Percentiles rank a stretch among this genome's conserved stretches.
Evolutionary conservation across 2,888 invertebrate genomes (phyloP).

Genomic region (Acleris literana): DNA sequence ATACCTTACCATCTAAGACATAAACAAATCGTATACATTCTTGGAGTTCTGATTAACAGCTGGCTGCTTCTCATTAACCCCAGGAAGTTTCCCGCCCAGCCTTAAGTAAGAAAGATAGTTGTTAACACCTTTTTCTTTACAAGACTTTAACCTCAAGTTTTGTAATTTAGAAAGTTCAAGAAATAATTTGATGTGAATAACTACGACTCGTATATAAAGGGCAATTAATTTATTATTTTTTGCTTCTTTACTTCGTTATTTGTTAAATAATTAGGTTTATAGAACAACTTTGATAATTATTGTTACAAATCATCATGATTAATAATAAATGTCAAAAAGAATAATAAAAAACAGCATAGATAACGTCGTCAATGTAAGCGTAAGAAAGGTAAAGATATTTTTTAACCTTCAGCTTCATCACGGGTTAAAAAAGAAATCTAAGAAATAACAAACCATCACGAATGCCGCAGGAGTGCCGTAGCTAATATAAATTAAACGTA

Average conservation of each 20-base stretch:
- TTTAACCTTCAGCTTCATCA: no score
- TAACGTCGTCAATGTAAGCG: no score
- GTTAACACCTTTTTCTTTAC: constrained; percentile 24
- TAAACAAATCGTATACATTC: constrained; percentile 34
- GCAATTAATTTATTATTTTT: no score
- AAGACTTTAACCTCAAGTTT: constrained; percentile 14
- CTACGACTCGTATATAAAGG: no score
- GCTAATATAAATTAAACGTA: constrained; percentile 5
- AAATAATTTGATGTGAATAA: neutral
- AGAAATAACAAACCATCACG: neutral
- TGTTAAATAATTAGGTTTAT: neutral
- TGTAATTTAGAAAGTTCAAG: constrained; percentile 14
- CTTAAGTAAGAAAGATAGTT: constrained; percentile 35
- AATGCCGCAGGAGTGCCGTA: neutral
- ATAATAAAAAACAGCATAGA: no score
- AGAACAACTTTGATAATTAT: no score
- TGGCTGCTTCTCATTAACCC: constrained; percentile 54
- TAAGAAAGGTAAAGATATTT: no score
- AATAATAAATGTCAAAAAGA: no score
- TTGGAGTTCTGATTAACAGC: constrained; percentile 47
- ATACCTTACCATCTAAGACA: neutral
- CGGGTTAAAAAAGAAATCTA: no score
- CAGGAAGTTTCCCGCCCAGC: constrained; percentile 43
- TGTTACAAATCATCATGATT: no score
- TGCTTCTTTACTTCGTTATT: neutral